Conservation (phyloP, 2,888 invertebrate genomes). For the Malthinus flaveolus region DNA sequence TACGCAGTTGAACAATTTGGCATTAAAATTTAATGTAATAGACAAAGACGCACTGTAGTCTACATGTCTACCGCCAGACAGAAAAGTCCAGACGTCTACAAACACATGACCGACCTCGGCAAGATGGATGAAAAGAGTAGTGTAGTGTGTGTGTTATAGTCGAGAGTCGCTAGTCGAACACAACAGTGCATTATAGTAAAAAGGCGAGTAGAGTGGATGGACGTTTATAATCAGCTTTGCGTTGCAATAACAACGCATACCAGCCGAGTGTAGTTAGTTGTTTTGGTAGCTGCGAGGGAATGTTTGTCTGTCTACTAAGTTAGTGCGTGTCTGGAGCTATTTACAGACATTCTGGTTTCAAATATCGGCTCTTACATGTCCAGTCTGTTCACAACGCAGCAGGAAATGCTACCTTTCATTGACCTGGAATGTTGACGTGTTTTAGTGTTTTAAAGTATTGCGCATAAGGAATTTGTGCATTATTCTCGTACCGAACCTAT, state of each 20-base stretch:
- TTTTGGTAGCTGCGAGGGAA: constrained; percentile 25
- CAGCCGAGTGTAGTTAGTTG: constrained; percentile 20
- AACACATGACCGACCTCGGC: constrained; percentile 49
- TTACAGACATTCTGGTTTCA: constrained; percentile 31
- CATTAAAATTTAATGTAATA: constrained; percentile 25
- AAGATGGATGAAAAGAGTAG: constrained; percentile 44
- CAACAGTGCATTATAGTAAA: constrained; percentile 19
- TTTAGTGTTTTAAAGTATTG: constrained; percentile 45
- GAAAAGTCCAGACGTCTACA: constrained; percentile 46
- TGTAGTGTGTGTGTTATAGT: constrained; percentile 25
- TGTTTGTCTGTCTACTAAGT: constrained; percentile 30
- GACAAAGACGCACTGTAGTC: constrained; percentile 27
- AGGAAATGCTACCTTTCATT: constrained; percentile 42
- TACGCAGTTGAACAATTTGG: constrained; percentile 7
- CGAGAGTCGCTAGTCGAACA: constrained; percentile 16
- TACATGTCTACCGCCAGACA: constrained; percentile 38
- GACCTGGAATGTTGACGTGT: constrained; percentile 49
- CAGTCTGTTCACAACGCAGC: constrained; percentile 27
- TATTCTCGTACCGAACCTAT: constrained; percentile 50
- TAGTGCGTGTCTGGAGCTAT: constrained; percentile 32
- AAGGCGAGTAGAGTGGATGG: constrained; percentile 15
- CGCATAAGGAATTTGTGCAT: constrained; percentile 52
- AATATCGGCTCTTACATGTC: constrained; percentile 27
- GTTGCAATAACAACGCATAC: constrained; percentile 22
- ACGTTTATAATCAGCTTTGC: neutral